Conservation (phyloP, 2,888 invertebrate genomes). For the Opisthograptis luteolata region DNA sequence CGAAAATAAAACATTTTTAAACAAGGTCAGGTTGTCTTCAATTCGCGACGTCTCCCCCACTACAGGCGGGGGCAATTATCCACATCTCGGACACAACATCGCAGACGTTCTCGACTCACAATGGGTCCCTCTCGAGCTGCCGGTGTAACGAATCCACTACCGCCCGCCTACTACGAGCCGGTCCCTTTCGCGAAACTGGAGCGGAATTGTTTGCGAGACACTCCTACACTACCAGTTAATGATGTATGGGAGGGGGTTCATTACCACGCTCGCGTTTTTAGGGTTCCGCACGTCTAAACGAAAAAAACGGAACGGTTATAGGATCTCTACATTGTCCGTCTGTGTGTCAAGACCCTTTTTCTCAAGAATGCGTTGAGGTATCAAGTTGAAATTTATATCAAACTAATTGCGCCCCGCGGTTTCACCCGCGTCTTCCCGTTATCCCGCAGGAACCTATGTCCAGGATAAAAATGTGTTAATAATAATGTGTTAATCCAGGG, state of each 20-base stretch:
- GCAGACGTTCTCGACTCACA: slow-evolving; percentile 80
- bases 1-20: slow-evolving; percentile 31
- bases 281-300: too few relatives aligned
- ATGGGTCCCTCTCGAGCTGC: slow-evolving; percentile 76
- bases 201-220: slow-evolving; percentile 78
- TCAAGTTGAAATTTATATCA: too few relatives aligned
- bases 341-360: too few relatives aligned
- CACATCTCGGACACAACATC: slow-evolving; percentile 81
- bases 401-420: too few relatives aligned
- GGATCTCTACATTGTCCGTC: too few relatives aligned
- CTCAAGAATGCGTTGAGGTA: too few relatives aligned
- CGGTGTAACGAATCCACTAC: slow-evolving; percentile 82
- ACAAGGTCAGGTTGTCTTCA: slow-evolving; percentile 40
- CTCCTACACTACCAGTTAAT: slow-evolving; percentile 71
- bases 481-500: too few relatives aligned
- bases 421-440: too few relatives aligned
- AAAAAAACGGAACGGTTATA: too few relatives aligned
- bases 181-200: slow-evolving; percentile 74
- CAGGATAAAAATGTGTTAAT: too few relatives aligned
- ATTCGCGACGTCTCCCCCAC: slow-evolving; percentile 35
- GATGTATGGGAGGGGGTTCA: slow-evolving; percentile 75
- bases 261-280: slow-evolving; percentile 65
- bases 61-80: slow-evolving; percentile 78
- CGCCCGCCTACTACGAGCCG: slow-evolving; percentile 68
- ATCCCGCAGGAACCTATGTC: too few relatives aligned